phyloP scores from a whole-genome alignment of 2,797 vertebrate genomes.

The Eurystomus glaucurus region DNA sequence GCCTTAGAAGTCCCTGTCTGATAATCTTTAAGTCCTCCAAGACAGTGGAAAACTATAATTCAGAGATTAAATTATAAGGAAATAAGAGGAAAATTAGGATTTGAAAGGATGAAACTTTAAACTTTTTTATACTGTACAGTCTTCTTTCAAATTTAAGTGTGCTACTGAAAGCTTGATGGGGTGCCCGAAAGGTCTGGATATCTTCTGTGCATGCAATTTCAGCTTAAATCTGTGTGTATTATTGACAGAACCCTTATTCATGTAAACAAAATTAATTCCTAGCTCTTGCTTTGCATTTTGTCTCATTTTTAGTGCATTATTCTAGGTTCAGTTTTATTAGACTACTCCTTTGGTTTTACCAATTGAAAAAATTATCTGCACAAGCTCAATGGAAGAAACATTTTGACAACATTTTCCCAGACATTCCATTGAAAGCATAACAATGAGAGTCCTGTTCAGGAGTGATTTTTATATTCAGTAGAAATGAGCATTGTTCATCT shows the following conservation, averaged over 20 bases:
- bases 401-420: background rate
- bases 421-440: background rate
- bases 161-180: background rate
- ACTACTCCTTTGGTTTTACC: background rate
- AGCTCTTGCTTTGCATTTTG: background rate
- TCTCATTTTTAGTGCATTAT: background rate
- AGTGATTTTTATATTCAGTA: background rate
- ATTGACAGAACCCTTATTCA: background rate
- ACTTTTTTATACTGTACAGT: background rate
- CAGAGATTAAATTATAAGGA: background rate
- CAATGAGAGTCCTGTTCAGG: background rate
- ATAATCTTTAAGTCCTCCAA: background rate
- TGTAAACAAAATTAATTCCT: background rate
- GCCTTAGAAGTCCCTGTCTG: background rate
- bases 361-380: background rate
- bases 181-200: background rate
- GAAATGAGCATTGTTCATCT: background rate
- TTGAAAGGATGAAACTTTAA: background rate
- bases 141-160: background rate
- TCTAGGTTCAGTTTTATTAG: background rate
- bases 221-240: background rate
- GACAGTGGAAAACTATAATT: background rate
- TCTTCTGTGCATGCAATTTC: background rate
- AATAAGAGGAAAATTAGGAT: background rate
- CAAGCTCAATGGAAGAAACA: background rate